Evolutionary conservation across 2,113 vertebrate genomes (phyloP), one percentile per base, ranked within the genome.

Genomic region (Asarcornis scutulata): DNA sequence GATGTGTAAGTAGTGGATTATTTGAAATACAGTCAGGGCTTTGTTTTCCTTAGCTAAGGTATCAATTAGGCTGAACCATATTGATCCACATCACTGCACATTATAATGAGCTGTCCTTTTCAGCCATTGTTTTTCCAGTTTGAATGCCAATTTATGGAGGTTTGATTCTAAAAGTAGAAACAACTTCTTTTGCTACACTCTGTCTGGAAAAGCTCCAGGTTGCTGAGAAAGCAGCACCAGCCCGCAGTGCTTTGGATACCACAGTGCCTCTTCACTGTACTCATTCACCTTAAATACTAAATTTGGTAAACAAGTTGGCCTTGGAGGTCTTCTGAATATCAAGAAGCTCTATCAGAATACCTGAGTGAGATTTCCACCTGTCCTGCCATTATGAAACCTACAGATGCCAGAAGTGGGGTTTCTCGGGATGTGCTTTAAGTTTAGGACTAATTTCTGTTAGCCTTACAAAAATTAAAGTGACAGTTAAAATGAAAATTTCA

Each of bases 91-190:
- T 90, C 85, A 71, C 67, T 93, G 87, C 63, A 67, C 8, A 1
- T 69, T 96, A 16, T 91, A 89, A 93, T 86, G 88, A 93, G 76
- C 72, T 90, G 69, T 56, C 32, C 36, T 85, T 94, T 83, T 74
- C 42, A 95, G 75, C 10, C 64, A 18, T 83, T 91, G 32, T 74
- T 89, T 94, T 86, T 86, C 68, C 52, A 86, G 18, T 83, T 90
- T 89, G 85, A 93, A 81, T 86, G 93, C 55, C 64, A 78, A 13
- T 93, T 91, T 93, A 76, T 83, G 67, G 46, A 64, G 34, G 16
- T 80, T 96, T 91, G 59, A 83, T 73, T 85, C 75, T 86, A 89
- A 94, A 96, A 91, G 75, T 83, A 81, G 86, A 92, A 93, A 60
- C 88, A 78, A 88, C 34, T 90, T 86, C 53, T n/a, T 96, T 92